Evolutionary conservation across 1,140 invertebrate genomes (phyloP), one percentile per base, ranked within the genome.

Genomic region (Neodiprion pinetum): DNA sequence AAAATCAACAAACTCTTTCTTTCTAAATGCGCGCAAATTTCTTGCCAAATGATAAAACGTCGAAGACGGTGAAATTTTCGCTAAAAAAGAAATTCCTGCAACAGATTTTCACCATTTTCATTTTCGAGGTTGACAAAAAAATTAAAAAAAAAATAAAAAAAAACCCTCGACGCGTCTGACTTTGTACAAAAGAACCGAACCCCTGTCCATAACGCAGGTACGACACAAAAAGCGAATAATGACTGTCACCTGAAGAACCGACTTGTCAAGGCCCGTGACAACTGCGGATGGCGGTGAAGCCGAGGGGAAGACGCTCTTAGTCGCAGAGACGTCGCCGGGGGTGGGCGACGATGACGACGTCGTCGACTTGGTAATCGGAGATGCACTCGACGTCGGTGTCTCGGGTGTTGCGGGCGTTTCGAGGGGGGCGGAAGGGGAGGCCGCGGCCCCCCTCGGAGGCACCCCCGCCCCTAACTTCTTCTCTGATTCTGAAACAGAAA

Each of bases 201-300:
- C 28, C 28, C 5, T 40, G 5, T 40, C 28, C 28, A 40, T 21
- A 21, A 21, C 17, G 17, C 28, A 5, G 28, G 28, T 40, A 40
- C 0, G 28, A 40, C 5, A 76, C 40, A 77, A 17, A 14, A 68
- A 61, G 83, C 84, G 79, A 65, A 72, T 71, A 67, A 69, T 66
- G 71, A 40, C 47, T 75, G 82, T 87, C 78, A 91, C 90, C 92
- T 93, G 92, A 80, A 91, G 88, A 74, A 93, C 89, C 77, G 91
- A 92, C 86, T 91, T 92, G 86, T 93, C 92, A 77, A 93, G 90
- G 80, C 89, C 88, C 67, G 90, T 90, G 53, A 92, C 84, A 74
- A 92, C 88, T 74, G 88, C 85, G 47, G 88, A 86, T 40, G 28
- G 5, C 28, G 28, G 28, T 75, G 88, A 82, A 70, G 79, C 72